phyloP scores from a whole-genome alignment of 2,113 vertebrate genomes.

The Perca schrenkii region DNA sequence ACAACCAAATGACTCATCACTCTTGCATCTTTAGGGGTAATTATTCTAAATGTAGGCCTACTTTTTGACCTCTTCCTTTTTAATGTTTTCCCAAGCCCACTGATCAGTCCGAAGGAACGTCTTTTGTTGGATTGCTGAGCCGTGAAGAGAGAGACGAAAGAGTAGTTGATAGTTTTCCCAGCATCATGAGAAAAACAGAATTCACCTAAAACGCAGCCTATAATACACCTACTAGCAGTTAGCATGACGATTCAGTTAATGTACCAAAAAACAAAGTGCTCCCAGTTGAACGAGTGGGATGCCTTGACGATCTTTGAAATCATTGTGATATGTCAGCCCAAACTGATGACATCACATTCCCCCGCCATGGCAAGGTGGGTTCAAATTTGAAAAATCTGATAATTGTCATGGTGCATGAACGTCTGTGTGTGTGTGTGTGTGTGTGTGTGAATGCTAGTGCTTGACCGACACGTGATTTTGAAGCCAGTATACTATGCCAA shows the following conservation, averaged over 20 bases:
- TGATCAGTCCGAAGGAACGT: constrained; percentile 4
- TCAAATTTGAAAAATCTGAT: constrained; percentile 31
- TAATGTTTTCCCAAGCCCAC: constrained; percentile 7
- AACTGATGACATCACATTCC: constrained; percentile 51
- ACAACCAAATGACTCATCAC: constrained; percentile 18
- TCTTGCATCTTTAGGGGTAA: constrained; percentile 1
- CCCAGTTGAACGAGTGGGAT: constrained; percentile 12
- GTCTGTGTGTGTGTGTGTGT: background rate
- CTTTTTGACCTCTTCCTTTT: constrained; percentile 9
- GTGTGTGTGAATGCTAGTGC: background rate
- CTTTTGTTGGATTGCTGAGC: constrained; percentile 11
- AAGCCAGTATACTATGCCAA: background rate
- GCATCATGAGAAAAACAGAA: constrained; percentile 9
- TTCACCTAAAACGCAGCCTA: constrained; percentile 9
- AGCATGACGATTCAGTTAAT: constrained; percentile 8
- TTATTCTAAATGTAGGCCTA: constrained; percentile 25
- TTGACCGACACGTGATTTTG: constrained; percentile 29
- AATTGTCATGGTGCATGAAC: constrained; percentile 17
- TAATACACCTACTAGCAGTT: constrained; percentile 1
- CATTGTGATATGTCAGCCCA: constrained; percentile 18
- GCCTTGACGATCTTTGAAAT: constrained; percentile 22
- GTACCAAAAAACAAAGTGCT: constrained; percentile 40
- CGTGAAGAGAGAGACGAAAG: constrained; percentile 4
- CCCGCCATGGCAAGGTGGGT: constrained; percentile 12
- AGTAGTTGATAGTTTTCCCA: background rate